Evolutionary conservation across 1,140 invertebrate genomes (phyloP).

Genomic region (Ladona fulva): DNA sequence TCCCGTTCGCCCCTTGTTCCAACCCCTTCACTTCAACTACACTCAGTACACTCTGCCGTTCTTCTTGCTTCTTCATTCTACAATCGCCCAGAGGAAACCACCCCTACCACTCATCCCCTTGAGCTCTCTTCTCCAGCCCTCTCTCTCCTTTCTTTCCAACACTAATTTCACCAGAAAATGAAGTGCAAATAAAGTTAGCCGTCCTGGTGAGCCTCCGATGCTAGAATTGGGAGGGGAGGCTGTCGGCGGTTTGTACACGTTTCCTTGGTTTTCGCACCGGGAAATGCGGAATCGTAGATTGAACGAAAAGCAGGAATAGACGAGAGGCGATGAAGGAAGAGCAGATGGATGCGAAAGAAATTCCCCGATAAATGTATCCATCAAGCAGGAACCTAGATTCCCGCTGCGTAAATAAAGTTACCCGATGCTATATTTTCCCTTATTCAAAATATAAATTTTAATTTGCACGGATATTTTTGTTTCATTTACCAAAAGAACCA

Average conservation of each 20-base stretch:
- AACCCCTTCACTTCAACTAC: background rate
- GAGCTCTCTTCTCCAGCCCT: background rate
- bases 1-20: background rate
- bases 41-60: background rate
- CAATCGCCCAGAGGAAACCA: background rate
- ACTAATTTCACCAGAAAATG: background rate
- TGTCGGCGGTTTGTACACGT: background rate
- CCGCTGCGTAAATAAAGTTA: no score
- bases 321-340: no score
- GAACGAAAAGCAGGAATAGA: no score
- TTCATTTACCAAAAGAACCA: no score
- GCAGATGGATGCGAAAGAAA: no score
- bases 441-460: no score
- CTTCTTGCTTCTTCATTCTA: background rate
- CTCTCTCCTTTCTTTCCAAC: background rate
- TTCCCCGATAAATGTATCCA: no score
- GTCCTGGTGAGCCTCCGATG: background rate
- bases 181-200: conserved; percentile 9
- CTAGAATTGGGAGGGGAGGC: background rate
- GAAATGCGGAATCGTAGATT: no score
- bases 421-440: no score
- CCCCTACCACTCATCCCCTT: background rate
- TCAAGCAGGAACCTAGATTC: no score
- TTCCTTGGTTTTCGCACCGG: no score
- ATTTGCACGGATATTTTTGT: no score